A percentile compares a stretch with the other conserved stretches of the same genome.
These are phyloP conservation scores for Neuroscelio doddi DNA, from an alignment of 2,888 invertebrate species.

Conservation along the genomic window DNA sequence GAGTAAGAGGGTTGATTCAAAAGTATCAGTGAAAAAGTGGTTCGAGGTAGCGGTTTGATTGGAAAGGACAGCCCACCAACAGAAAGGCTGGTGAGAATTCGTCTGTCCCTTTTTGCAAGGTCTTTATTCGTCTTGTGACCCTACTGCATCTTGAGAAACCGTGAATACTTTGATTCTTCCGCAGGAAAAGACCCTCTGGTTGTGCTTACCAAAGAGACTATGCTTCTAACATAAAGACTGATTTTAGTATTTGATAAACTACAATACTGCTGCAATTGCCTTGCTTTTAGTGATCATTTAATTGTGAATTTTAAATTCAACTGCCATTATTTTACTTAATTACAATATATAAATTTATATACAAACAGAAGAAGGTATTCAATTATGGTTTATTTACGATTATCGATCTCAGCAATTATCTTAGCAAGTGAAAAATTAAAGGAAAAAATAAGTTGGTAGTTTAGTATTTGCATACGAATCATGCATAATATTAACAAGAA, in stretches of 20 bases:
- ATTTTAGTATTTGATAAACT: slow-evolving; percentile 4
- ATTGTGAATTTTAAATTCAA: too few relatives aligned
- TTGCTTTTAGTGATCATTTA: neutral
- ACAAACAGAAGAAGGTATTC: too few relatives aligned
- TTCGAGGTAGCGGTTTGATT: slow-evolving; percentile 15
- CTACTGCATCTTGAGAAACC: slow-evolving; percentile 17
- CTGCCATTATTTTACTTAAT: too few relatives aligned
- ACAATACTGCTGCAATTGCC: slow-evolving; percentile 2
- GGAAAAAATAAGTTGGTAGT: too few relatives aligned
- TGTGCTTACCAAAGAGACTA: neutral
- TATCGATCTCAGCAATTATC: too few relatives aligned
- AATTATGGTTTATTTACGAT: too few relatives aligned
- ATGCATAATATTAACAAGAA: too few relatives aligned
- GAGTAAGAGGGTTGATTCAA: slow-evolving; percentile 8
- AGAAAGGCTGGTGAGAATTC: slow-evolving; percentile 28
- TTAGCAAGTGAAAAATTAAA: too few relatives aligned
- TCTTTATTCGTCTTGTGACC: slow-evolving; percentile 23
- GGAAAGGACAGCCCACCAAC: slow-evolving; percentile 16
- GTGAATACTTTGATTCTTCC: slow-evolving; percentile 36
- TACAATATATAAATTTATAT: too few relatives aligned
- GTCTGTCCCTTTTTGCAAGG: slow-evolving; percentile 15
- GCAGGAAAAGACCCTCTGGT: slow-evolving; percentile 26
- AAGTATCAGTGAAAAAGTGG: slow-evolving; percentile 14
- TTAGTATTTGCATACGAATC: too few relatives aligned
- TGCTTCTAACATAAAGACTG: slow-evolving; percentile 5